Evolutionary conservation across 2,113 vertebrate genomes (phyloP).

Genomic region (Plecturocebus donacophilus): DNA sequence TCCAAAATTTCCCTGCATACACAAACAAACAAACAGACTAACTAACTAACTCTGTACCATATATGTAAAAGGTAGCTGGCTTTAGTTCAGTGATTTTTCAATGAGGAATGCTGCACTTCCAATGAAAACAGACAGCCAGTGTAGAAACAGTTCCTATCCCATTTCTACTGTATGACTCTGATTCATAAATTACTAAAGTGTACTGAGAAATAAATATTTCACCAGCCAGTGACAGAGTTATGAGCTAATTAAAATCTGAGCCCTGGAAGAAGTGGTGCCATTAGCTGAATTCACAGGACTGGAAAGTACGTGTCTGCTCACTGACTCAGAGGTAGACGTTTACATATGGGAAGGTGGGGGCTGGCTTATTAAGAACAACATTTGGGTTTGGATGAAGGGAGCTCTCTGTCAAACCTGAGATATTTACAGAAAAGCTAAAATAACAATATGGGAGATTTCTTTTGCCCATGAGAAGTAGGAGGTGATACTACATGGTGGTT

Average conservation of each 20-base stretch:
- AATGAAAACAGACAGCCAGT: neutral
- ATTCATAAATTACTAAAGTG: conserved; percentile 76
- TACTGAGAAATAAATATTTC: conserved; percentile 81
- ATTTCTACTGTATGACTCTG: conserved; percentile 53
- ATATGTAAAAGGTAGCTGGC: neutral
- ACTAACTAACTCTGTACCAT: neutral
- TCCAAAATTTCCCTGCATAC: neutral
- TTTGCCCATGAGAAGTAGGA: neutral
- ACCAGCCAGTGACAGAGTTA: conserved; percentile 76
- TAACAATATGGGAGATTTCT: neutral
- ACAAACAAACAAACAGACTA: neutral
- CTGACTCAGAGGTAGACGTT: neutral
- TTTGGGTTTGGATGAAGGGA: conserved; percentile 41
- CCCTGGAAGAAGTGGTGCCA: conserved; percentile 46
- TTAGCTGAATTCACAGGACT: conserved; percentile 52
- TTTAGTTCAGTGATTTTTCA: neutral
- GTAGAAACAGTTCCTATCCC: neutral
- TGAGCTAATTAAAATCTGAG: conserved; percentile 78
- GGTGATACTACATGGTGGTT: too few species aligned
- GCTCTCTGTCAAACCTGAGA: neutral
- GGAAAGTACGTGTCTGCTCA: neutral
- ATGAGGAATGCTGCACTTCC: neutral
- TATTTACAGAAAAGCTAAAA: neutral
- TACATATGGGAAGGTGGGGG: neutral
- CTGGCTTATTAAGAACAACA: conserved; percentile 5